Percentiles rank a stretch among this genome's conserved stretches.
Conservation (phyloP, 2,113 vertebrate species). For the Silurus glanis region DNA sequence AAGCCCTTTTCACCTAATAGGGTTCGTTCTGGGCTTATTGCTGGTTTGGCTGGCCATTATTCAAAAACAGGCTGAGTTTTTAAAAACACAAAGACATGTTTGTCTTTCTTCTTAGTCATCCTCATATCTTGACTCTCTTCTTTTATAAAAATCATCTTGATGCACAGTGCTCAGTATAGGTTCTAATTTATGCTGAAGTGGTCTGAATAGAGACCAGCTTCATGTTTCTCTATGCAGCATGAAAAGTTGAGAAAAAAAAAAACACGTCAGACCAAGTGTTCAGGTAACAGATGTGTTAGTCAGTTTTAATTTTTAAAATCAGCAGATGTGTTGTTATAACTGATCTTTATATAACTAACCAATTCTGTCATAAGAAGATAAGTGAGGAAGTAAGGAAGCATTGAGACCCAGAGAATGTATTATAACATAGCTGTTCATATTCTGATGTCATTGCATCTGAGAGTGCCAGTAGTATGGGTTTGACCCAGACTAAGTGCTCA, state of each 20-base stretch:
- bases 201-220: not conserved
- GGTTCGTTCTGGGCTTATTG: not conserved
- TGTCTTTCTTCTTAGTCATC: not conserved
- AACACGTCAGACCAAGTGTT: not conserved
- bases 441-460: not conserved
- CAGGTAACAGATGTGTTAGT: not conserved
- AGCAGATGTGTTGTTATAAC: not conserved
- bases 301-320: not conserved
- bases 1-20: not conserved
- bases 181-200: not conserved
- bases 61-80: not conserved
- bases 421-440: not conserved
- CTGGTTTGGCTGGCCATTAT: not conserved
- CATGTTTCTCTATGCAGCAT: not conserved
- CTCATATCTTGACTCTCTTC: not conserved
- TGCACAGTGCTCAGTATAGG: not conserved
- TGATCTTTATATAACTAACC: not conserved
- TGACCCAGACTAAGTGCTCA: conserved; percentile 4
- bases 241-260: no score
- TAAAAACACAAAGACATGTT: not conserved
- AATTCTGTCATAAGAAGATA: not conserved
- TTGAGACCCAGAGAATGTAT: not conserved
- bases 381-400: not conserved
- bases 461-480: not conserved
- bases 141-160: not conserved